Base-by-base conservation (phyloP, 1,140 invertebrate species). In the Stegodyphus dumicola region DNA sequence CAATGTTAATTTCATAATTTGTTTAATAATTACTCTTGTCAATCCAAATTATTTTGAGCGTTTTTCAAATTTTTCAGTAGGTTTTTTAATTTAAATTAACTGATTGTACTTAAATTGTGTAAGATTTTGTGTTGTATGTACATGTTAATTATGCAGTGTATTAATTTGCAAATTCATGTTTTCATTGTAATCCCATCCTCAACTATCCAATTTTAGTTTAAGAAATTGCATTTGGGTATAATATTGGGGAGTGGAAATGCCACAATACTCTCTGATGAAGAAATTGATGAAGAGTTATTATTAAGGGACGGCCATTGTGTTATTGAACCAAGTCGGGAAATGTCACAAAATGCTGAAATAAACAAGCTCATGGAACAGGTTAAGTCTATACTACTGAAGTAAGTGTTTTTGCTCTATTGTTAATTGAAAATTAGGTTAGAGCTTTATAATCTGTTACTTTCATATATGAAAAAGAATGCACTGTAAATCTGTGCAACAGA, bases 181-280 rank as follows among this genome's bases (percentile, higher is more conserved):
- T 33, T 33, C 33, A 33, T 33, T 33, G 33, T 33, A 33, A 33
- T 33, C 33, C 33, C 33, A 1, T 33, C 33, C 33, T 33, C 33
- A 3, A 33, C 3, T 33, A 33, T 33, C 33, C 33, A 33, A 33
- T 33, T 33, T 33, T 33, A 86, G 85, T 86, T 65, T 75, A 86
- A 86, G 33, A 86, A 86, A 49, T 33, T 86, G 17, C 77, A 80
- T 18, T 51, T 80, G 9, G 77, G 70, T 7, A 80, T 86, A 10
- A 64, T 73, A 33, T 17, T 80, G 7, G 85, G 77, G 0, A 70
- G 77, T 51, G 85, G 85, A 49, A 76, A 33, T 48, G 85, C 71
- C n/a, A 64, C 53, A 2, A 54, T 86, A 69, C 60, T 86, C 5
- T 33, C 13, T 7, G 17, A 48, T 2, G 33, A 69, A 7, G 33